Conservation (phyloP, 2,888 invertebrate species). For the Muscina levida region DNA sequence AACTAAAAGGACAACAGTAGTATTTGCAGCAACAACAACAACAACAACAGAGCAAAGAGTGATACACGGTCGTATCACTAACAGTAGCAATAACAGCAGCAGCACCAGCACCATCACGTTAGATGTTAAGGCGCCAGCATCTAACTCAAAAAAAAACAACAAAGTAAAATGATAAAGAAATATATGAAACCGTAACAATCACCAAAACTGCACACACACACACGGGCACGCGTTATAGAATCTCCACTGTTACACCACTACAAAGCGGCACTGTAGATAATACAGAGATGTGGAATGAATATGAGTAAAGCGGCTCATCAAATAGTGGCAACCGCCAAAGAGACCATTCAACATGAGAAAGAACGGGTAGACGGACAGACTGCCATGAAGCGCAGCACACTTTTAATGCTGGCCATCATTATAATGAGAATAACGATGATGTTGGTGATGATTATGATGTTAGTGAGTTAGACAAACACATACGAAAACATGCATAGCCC, state of each 20-base stretch:
- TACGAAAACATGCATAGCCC: background rate
- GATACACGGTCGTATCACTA: constrained; percentile 45
- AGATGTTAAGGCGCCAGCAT: constrained; percentile 2
- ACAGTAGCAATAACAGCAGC: constrained; percentile 11
- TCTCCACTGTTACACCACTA: constrained; percentile 3
- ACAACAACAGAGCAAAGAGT: background rate
- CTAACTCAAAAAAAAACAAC: background rate
- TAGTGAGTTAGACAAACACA: constrained; percentile 17
- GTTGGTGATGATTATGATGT: background rate
- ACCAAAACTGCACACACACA: constrained; percentile 19
- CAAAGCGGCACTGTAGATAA: background rate
- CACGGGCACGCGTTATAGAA: constrained; percentile 12
- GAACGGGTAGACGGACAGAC: background rate
- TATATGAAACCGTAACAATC: constrained; percentile 28
- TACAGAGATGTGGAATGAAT: constrained; percentile 26
- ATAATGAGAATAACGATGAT: constrained; percentile 7
- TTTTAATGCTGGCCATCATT: background rate
- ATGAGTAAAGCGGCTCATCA: constrained; percentile 22
- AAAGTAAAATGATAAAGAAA: constrained; percentile 29
- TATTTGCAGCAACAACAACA: background rate
- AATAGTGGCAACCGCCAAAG: background rate
- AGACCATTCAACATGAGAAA: too few species aligned
- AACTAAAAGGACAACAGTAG: constrained; percentile 1
- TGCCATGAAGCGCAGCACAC: background rate
- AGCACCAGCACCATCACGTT: constrained; percentile 1